These are phyloP conservation scores for Camponotus floridanus DNA, from an alignment of 1,140 invertebrate genomes.

Conservation along the genomic window DNA sequence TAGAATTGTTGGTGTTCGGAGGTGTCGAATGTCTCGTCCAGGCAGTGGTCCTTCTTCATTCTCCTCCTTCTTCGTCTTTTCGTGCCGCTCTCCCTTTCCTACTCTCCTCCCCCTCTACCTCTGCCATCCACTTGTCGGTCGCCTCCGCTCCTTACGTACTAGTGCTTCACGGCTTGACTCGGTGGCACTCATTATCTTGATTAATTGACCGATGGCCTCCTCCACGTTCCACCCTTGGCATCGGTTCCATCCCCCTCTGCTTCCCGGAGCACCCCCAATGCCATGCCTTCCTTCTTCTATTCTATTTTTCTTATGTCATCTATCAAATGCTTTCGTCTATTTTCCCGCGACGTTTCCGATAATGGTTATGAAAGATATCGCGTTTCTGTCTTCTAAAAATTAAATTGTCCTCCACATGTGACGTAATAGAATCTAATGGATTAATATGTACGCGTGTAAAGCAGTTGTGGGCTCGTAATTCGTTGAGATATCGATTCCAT, in stretches of 20 bases:
- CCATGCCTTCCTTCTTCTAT: slow-evolving; percentile 29
- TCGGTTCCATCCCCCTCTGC: slow-evolving; percentile 13
- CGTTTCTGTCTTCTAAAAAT: slow-evolving; percentile 50
- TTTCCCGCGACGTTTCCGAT: slow-evolving; percentile 60
- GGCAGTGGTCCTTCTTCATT: slow-evolving; percentile 75
- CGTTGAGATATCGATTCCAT: slow-evolving; percentile 40
- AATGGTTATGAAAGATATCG: slow-evolving; percentile 55
- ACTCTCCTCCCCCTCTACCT: slow-evolving; percentile 52
- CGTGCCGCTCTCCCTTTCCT: slow-evolving; percentile 55
- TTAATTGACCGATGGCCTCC: slow-evolving; percentile 86
- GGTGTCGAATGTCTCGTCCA: slow-evolving; percentile 85
- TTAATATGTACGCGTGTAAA: slow-evolving; percentile 48
- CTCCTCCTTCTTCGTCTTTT: slow-evolving; percentile 70
- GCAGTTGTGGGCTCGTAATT: slow-evolving; percentile 11
- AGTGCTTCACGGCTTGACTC: slow-evolving; percentile 77
- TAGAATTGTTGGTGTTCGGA: slow-evolving; percentile 83
- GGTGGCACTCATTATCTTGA: slow-evolving; percentile 85
- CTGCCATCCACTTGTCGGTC: slow-evolving; percentile 53
- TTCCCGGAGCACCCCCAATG: not conserved
- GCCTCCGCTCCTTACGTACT: slow-evolving; percentile 61
- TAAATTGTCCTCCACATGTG: slow-evolving; percentile 20
- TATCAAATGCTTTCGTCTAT: slow-evolving; percentile 63
- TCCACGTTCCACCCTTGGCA: slow-evolving; percentile 49
- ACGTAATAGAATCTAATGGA: slow-evolving; percentile 43
- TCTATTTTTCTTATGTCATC: slow-evolving; percentile 64